These are phyloP conservation scores for Sarcophaga subvicina DNA, from an alignment of 2,888 invertebrate species.

Conservation along the genomic window DNA sequence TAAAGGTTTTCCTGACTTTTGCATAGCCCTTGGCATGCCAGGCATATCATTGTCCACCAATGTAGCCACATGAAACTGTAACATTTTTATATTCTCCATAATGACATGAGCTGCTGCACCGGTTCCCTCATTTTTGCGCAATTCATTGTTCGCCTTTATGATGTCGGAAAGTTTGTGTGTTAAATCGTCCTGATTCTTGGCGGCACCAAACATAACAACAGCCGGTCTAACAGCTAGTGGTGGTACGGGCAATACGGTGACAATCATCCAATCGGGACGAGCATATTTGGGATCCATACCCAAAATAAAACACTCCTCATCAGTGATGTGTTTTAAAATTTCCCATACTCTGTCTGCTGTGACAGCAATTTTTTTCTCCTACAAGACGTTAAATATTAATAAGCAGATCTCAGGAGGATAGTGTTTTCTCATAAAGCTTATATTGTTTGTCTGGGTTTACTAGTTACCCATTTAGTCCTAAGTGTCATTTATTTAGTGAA, in stretches of 20 bases:
- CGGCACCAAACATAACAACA: conserved; percentile 98
- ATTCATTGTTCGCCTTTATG: conserved; percentile 98
- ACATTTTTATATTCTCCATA: conserved; percentile 97
- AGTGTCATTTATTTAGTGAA: neutral
- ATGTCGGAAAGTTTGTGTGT: conserved; percentile 99
- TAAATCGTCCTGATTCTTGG: conserved; percentile 98
- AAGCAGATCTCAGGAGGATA: no score
- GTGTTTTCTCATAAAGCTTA: neutral
- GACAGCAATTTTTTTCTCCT: conserved; percentile 94
- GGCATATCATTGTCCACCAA: conserved; percentile 99
- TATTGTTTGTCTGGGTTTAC: neutral
- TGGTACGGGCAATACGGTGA: conserved; percentile 98
- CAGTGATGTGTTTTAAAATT: conserved; percentile 96
- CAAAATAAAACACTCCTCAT: conserved; percentile 97
- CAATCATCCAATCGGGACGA: conserved; percentile 99
- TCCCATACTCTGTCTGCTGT: conserved; percentile 99
- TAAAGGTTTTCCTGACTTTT: conserved; percentile 98
- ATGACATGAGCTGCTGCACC: conserved; percentile 99
- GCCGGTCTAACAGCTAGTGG: conserved; percentile 98
- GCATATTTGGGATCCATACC: conserved; percentile 99
- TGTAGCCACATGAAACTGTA: conserved; percentile 99
- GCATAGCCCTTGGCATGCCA: conserved; percentile 98
- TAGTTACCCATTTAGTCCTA: neutral
- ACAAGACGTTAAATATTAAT: neutral
- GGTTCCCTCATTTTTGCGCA: conserved; percentile 96